Base-by-base conservation (phyloP, 2,113 vertebrate genomes). In the Sinocyclocheilus anshuiensis region DNA sequence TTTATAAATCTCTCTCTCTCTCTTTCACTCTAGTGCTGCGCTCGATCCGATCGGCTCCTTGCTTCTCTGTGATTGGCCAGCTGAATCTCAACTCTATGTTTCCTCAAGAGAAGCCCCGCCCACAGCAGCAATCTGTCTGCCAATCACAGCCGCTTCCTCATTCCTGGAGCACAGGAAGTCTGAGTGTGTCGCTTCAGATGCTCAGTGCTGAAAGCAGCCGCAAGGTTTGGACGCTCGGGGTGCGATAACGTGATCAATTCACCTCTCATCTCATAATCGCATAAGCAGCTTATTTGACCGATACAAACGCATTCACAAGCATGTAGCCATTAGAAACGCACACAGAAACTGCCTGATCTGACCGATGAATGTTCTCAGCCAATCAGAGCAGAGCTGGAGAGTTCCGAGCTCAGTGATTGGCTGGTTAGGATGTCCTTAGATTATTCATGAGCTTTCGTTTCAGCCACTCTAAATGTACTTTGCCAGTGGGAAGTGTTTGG, bases 151-250 rank as follows among this genome's bases (percentile, higher is more conserved):
- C 90, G 6, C 88, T 95, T 48, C 86, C 90, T 77, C 94, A 94
- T 88, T 94, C 94, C 24, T 91, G 91, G 92, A 96, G 95, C 89
- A 94, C 92, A 0, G 94, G 94, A 55, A 93, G 53, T 87, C 84
- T 96, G 67, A 36, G 45, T 16, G 13, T 71, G 0, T 10, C 59
- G 4, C 9, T 75, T 77, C 80, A 89, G 53, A 45, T 67, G 65
- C 1, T 67, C 63, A 45, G 48, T 72, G 6, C 75, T 26, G 90
- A 90, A 33, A 83, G 83, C 67, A 72, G 39, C 79, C 76, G 50
- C 84, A 92, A 91, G 77, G 90, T 90, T 61, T 95, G 94, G 94
- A 93, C 91, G 6, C 88, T 94, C 10, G 93, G 94, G 29, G 71
- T 94, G 16, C 88, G 91, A 86, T 93, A 91, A 86, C 77, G 75